Conservation (phyloP, 2,888 invertebrate genomes). For the Drosophila mulleri region DNA sequence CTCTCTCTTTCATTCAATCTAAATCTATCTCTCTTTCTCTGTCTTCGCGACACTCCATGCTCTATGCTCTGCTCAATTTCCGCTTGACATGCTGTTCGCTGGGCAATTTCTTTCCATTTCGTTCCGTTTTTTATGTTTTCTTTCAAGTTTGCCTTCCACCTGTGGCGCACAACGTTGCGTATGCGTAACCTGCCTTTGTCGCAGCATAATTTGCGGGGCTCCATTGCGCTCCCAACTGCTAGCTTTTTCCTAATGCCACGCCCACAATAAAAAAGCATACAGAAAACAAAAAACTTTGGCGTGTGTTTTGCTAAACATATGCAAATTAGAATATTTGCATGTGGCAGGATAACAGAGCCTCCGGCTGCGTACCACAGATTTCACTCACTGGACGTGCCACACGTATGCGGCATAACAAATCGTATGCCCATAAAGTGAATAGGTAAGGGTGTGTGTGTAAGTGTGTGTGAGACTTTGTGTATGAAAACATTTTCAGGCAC, state of each 20-base stretch:
- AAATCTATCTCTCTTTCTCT: not conserved
- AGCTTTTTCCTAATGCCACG: conserved; percentile 28
- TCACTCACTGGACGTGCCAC: conserved; percentile 31
- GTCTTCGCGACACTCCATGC: not conserved
- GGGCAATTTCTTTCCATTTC: conserved; percentile 50
- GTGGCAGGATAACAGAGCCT: conserved; percentile 56
- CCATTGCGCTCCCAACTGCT: not conserved
- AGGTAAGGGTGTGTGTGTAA: not conserved
- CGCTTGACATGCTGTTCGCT: conserved; percentile 60
- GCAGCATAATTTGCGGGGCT: conserved; percentile 43
- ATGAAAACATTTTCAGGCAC: conserved; percentile 20
- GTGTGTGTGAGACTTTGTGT: not conserved
- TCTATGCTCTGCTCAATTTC: conserved; percentile 55
- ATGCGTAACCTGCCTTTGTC: conserved; percentile 36
- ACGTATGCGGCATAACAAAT: conserved; percentile 55
- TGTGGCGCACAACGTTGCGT: conserved; percentile 66
- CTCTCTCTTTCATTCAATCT: not conserved
- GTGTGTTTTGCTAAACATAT: conserved; percentile 63
- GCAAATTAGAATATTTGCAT: conserved; percentile 79
- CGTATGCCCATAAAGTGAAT: conserved; percentile 4
- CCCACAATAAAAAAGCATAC: conserved; percentile 38
- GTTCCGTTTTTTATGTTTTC: conserved; percentile 39
- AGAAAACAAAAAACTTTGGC: conserved; percentile 30
- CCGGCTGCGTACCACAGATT: conserved; percentile 35
- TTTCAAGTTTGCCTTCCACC: conserved; percentile 65